phyloP scores from a whole-genome alignment of 2,113 vertebrate genomes.

The Malurus cyaneus region DNA sequence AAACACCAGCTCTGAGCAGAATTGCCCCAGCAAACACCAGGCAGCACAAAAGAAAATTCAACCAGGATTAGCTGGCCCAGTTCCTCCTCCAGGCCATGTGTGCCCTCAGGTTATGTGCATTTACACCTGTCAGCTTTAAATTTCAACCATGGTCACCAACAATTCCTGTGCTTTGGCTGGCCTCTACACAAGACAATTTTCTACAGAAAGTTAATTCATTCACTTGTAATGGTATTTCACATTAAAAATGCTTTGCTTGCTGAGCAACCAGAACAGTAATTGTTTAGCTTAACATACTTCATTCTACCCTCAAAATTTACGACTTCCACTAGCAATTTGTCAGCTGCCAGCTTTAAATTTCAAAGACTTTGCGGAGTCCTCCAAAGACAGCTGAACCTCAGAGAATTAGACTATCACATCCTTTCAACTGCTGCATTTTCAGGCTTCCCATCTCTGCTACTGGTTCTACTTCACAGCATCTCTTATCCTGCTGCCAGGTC shows the following conservation, averaged over 20 bases:
- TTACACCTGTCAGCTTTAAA: accelerated
- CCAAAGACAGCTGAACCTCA: background rate
- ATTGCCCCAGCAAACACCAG: too few species aligned
- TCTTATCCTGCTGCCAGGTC: background rate
- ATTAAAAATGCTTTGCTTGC: accelerated
- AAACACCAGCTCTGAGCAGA: background rate
- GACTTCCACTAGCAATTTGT: background rate
- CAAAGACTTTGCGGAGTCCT: background rate
- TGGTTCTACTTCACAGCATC: background rate
- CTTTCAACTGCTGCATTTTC: background rate
- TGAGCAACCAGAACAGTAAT: background rate
- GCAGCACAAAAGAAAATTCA: background rate
- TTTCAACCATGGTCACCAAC: accelerated
- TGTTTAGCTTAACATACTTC: background rate
- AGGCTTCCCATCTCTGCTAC: background rate
- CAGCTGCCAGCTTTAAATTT: background rate
- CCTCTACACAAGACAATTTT: background rate
- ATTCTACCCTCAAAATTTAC: background rate
- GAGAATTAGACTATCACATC: background rate
- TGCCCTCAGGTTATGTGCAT: background rate
- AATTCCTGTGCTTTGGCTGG: background rate
- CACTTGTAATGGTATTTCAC: background rate
- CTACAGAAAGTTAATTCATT: background rate
- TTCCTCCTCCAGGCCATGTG: background rate
- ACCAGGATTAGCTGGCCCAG: background rate